Base-by-base conservation (phyloP, 64 coral and sea anemone genomes). In the Dendrophyllia cribrosa region DNA sequence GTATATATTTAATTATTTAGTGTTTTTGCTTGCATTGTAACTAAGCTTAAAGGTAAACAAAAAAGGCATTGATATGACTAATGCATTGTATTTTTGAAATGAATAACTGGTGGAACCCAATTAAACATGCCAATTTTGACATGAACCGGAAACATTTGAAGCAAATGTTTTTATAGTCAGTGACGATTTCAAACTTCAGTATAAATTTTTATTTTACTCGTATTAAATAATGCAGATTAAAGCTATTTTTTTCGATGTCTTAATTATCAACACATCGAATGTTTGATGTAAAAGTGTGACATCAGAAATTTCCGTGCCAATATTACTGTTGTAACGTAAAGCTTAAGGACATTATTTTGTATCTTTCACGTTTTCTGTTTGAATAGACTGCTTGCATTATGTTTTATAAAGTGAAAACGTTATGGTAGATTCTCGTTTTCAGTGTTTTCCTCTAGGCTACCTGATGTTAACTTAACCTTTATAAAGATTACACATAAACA, bases 111-210 rank as follows among this genome's bases (percentile, higher is more conserved):
- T 74, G 15, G 12, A 77, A 23, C 17, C 8, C 9, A 51, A 58
- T 55, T 49, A 55, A 56, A 75, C 46, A 22, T 77, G 51, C 21
- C 75, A 77, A 19, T 77, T 77, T 56, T 55, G 75, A 77, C 75
- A 55, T 24, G 20, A 52, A 77, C 0, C 24, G 6, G 19, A 55
- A 77, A 55, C 56, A 58, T 77, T 52, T 56, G 19, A 77, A 58
- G 49, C 75, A 77, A 77, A 77, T 77, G 53, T 77, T 77, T 24
- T 77, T 15, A 77, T 23, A 24, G 21, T 22, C 50, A 53, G 17
- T 64, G 4, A 64, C 13, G 19, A 19, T 13, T 64, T 64, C 61
- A 64, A 20, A 64, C 4, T 13, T 13, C 14, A 19, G 19, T 56
- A 34, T 34, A 1, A 34, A 34, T 34, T 34, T 34, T 34, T 34